Evolutionary conservation across 2,113 vertebrate genomes (phyloP), one percentile per base, ranked within the genome.

Genomic region (Melanotaenia duboulayi): DNA sequence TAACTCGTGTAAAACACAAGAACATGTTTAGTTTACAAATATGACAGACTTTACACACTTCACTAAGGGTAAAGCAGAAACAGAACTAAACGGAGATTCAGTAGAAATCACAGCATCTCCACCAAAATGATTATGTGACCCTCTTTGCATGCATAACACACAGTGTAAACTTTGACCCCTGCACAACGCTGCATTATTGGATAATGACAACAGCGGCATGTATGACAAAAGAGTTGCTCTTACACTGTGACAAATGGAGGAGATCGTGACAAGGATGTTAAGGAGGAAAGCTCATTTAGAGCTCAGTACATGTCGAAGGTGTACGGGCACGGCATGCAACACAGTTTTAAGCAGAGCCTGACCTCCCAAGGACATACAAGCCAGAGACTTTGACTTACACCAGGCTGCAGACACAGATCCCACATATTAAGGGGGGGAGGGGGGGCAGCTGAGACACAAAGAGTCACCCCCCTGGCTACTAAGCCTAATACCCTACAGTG

Each of bases 291-390:
- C 77, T 82, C 61, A 71, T 81, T 82, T 77, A 40, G 58, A 58
- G 35, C n/a, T 16, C 16, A 3, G 76, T 7, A 46, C 49, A 63
- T 81, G 81, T 69, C 50, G 58, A 58, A 67, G 79, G 62, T 42
- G 82, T 75, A 42, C 44, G 57, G 62, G 55, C 24, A 71, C 70
- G 19, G 66, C 57, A 57, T 78, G 72, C 64, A 57, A 54, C 7
- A 42, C 55, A 32, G 48, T 70, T 56, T 65, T 46, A n/a, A 74
- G 81, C 69, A 11, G 42, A 77, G 65, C 35, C 55, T 72, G 77
- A 89, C 86, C 83, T 88, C 71, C 60, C 79, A 90, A 90, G 87
- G 89, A 92, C 89, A 81, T 35, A 32, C 48, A 39, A 65, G 57
- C 60, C 58, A 52, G 67, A 83, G 65, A 76, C 78, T 65, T 66